A percentile compares a stretch with the other conserved stretches of the same genome.
Evolutionary conservation across 2,888 invertebrate species (phyloP).

Genomic region (Drosophila affinis): DNA sequence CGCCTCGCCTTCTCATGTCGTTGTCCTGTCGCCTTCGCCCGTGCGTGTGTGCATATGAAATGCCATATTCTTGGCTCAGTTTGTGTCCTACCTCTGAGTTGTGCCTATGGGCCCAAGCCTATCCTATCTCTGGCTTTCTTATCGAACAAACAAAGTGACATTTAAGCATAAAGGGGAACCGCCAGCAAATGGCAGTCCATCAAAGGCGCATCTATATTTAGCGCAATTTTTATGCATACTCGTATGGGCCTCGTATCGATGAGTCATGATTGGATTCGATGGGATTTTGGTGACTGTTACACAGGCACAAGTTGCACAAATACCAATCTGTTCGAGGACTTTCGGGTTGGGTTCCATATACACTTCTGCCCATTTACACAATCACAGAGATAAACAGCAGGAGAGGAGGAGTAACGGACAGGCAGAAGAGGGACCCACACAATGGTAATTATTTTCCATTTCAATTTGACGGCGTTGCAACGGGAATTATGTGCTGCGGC

Average conservation of each 20-base stretch:
- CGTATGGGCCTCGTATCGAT: conserved; percentile 38
- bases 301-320: neutral
- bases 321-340: neutral
- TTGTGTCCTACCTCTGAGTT: conserved; percentile 15
- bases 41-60: conserved; percentile 75
- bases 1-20: conserved; percentile 21
- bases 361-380: conserved; percentile 6
- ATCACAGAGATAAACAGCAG: neutral
- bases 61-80: conserved; percentile 47
- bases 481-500: conserved; percentile 29
- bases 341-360: neutral
- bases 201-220: conserved; percentile 52
- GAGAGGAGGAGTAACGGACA: neutral
- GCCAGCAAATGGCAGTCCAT: conserved; percentile 44
- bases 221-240: conserved; percentile 45
- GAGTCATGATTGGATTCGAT: conserved; percentile 40
- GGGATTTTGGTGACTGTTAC: neutral
- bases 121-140: conserved; percentile 41
- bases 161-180: conserved; percentile 58
- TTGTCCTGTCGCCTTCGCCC: conserved; percentile 52
- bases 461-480: conserved; percentile 30
- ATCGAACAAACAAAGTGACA: conserved; percentile 77
- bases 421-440: neutral
- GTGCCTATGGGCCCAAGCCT: conserved; percentile 14
- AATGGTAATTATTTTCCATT: conserved; percentile 54